Base-by-base conservation (phyloP, 2,888 invertebrate genomes). In the Schizotus pectinicornis region DNA sequence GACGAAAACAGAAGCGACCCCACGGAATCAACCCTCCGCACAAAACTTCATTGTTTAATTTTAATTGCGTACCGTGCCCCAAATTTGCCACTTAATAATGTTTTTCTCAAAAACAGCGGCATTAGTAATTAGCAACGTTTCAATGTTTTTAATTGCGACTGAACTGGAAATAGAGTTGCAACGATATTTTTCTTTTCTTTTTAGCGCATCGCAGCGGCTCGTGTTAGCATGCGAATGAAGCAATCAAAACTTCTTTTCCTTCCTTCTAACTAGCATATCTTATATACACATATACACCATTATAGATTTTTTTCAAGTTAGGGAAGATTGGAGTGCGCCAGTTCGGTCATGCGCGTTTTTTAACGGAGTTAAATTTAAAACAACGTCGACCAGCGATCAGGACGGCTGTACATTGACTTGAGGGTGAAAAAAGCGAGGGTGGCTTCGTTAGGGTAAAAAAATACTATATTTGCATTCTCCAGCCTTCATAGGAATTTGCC, bases 371-470 rank as follows among this genome's bases (percentile, higher is more conserved):
- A 68, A 71, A 67, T 68, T 72, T 67, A 65, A 68, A 70, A 66
- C 59, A 48, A 35, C 38, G 54, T 53, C 60, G 55, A 65, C 51
- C 46, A 65, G 61, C 71, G 64, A 62, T 51, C 67, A 70, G 77
- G 74, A 55, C 74, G 63, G 63, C 73, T 74, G 67, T 69, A 70
- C 74, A 73, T 75, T 76, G 77, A 76, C 77, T 77, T 75, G 78
- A 76, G 78, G 79, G 78, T 76, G 77, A 77, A 79, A 78, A 78
- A 77, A 77, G 77, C 78, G 78, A 79, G 79, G 79, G 79, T 79
- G 76, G 74, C 78, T 78, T 79, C 78, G 79, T 78, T 79, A 78
- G 78, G 79, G 78, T 75, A 77, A 78, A 78, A 77, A 79, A 79
- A 79, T 76, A 78, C 77, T 76, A 77, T 77, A 79, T 79, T 79